Evolutionary conservation across 1,140 invertebrate species (phyloP).

Genomic region (Zaprionus kolodkinae): DNA sequence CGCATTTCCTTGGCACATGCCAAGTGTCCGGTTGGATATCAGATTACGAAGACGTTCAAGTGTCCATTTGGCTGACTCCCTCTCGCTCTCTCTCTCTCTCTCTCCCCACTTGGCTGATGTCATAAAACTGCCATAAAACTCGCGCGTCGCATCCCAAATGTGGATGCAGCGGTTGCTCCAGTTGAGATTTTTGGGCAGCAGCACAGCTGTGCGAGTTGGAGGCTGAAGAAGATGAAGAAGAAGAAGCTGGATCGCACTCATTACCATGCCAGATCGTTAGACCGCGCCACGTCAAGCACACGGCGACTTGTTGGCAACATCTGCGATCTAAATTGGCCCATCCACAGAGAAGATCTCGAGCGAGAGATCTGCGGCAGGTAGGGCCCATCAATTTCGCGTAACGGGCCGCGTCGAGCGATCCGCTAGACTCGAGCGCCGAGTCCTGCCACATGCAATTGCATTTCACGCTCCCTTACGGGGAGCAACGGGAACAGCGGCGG

Average conservation of each 20-base stretch:
- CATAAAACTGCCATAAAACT: conserved; percentile 39
- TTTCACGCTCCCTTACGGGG: conserved; percentile 54
- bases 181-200: conserved; percentile 37
- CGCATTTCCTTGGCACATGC: conserved; percentile 81
- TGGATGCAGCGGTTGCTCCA: conserved; percentile 30
- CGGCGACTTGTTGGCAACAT: conserved; percentile 54
- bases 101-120: conserved; percentile 20
- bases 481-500: conserved; percentile 52
- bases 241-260: conserved; percentile 3
- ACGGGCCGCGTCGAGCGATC: conserved; percentile 53
- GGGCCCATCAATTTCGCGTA: conserved; percentile 72
- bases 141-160: conserved; percentile 18
- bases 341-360: conserved; percentile 25
- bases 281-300: conserved; percentile 54
- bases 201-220: conserved; percentile 64
- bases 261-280: conserved; percentile 30
- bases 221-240: conserved; percentile 31
- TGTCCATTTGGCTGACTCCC: conserved; percentile 14
- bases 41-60: conserved; percentile 61
- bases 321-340: conserved; percentile 75
- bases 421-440: conserved; percentile 49
- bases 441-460: conserved; percentile 64
- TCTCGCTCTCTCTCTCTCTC: neutral
- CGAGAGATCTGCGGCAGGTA: conserved; percentile 35
- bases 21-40: conserved; percentile 59